Conservation (phyloP, 2,888 invertebrate species). For the Mythimna pallens region DNA sequence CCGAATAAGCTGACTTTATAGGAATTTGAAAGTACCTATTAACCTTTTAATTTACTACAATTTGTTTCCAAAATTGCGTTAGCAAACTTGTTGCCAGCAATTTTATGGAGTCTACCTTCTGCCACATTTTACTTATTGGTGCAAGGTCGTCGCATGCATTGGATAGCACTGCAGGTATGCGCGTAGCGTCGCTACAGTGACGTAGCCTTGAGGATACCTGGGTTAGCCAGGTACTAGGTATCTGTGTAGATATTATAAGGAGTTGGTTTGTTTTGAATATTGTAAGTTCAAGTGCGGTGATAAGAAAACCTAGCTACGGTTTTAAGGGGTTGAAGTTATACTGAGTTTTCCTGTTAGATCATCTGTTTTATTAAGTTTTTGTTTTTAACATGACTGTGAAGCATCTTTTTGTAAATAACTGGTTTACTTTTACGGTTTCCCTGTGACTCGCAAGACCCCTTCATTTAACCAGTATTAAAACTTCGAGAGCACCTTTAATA, state of each 20-base stretch:
- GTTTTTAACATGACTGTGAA: not conserved
- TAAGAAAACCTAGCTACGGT: conserved; percentile 5
- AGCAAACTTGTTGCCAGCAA: no score
- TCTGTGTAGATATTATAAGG: not conserved
- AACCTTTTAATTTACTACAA: no score
- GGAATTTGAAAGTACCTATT: no score
- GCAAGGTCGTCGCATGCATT: conserved; percentile 59
- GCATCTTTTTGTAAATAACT: no score
- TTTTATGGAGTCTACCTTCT: conserved; percentile 15
- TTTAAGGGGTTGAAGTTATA: not conserved
- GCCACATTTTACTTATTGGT: not conserved
- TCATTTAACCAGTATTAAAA: no score
- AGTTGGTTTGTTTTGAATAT: conserved; percentile 10
- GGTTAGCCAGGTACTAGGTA: conserved; percentile 25
- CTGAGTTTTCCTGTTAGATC: not conserved
- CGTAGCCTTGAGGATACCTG: conserved; percentile 52
- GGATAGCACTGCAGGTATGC: conserved; percentile 59
- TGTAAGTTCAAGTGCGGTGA: conserved; percentile 11
- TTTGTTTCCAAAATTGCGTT: no score
- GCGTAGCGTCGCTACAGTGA: conserved; percentile 39
- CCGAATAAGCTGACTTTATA: no score
- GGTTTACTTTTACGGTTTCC: no score
- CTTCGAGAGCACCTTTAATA: no score
- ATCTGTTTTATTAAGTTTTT: not conserved
- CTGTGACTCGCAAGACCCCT: no score